phyloP scores from a whole-genome alignment of 1,140 invertebrate species.

The Diachasmimorpha longicaudata region DNA sequence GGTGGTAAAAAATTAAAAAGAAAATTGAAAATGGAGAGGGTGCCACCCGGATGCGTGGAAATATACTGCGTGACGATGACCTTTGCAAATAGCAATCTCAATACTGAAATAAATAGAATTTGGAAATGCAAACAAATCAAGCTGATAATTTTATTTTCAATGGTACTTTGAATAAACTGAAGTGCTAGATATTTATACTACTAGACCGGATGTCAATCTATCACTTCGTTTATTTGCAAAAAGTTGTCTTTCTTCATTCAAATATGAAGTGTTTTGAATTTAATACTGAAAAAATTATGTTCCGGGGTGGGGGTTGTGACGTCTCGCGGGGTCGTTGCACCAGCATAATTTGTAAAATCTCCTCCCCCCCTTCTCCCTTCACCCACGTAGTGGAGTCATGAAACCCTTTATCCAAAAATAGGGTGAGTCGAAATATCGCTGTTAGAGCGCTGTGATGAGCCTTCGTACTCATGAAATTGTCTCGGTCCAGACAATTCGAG shows the following conservation, averaged over 20 bases:
- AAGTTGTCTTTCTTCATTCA: too few species aligned
- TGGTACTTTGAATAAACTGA: too few species aligned
- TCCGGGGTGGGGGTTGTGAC: constrained; percentile 5
- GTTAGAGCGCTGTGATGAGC: not conserved
- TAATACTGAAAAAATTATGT: not conserved
- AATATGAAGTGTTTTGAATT: not conserved
- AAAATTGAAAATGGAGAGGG: not conserved
- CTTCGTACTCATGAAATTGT: not conserved
- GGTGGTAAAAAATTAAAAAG: constrained; percentile 25
- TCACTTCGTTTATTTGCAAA: too few species aligned
- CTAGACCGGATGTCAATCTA: too few species aligned
- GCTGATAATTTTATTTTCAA: too few species aligned
- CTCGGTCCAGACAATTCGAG: not conserved
- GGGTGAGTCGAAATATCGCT: constrained; percentile 25
- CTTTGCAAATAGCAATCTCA: not conserved
- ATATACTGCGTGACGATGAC: not conserved
- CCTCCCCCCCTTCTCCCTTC: constrained; percentile 20
- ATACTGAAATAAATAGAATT: too few species aligned
- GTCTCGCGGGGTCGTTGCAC: constrained; percentile 27
- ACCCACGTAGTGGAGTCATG: not conserved
- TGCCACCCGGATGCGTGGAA: not conserved
- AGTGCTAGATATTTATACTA: too few species aligned
- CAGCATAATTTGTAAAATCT: constrained; percentile 30
- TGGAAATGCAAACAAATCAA: not conserved
- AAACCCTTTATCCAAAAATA: constrained; percentile 31